These are phyloP conservation scores for Leucoma salicis DNA, from an alignment of 2,888 invertebrate genomes.

Conservation along the genomic window DNA sequence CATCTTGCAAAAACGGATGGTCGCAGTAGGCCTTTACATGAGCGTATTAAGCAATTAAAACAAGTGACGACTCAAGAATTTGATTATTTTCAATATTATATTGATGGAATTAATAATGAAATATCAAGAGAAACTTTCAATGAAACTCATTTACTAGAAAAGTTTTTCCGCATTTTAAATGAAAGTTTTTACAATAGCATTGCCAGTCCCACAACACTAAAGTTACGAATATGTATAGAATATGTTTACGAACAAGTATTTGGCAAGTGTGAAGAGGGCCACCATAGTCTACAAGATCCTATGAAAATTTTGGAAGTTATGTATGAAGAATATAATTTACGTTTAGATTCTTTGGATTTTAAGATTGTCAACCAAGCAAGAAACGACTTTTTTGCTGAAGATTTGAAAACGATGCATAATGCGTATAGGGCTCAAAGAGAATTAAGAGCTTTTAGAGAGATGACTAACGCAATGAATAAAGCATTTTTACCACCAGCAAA, in stretches of 20 bases:
- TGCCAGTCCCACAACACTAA: conserved; percentile 63
- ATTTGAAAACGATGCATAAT: conserved; percentile 68
- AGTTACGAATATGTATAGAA: conserved; percentile 73
- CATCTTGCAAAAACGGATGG: conserved; percentile 64
- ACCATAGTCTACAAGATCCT: conserved; percentile 65
- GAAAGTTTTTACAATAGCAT: conserved; percentile 67
- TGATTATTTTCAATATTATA: conserved; percentile 73
- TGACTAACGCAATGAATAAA: conserved; percentile 73
- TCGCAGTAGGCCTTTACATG: conserved; percentile 54
- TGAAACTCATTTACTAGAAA: conserved; percentile 62
- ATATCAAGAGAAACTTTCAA: conserved; percentile 62
- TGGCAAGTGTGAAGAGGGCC: conserved; percentile 75
- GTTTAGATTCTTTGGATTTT: conserved; percentile 67
- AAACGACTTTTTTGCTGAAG: conserved; percentile 67
- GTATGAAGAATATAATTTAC: conserved; percentile 73
- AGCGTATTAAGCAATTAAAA: conserved; percentile 61
- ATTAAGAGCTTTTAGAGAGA: conserved; percentile 64
- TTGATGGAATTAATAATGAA: conserved; percentile 58
- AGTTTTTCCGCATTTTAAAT: conserved; percentile 68
- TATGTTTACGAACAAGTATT: conserved; percentile 74
- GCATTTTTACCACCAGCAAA: conserved; percentile 65
- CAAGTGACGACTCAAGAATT: conserved; percentile 57
- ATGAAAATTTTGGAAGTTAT: conserved; percentile 74
- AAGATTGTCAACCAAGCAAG: conserved; percentile 68
- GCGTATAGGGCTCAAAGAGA: conserved; percentile 69